Conservation (phyloP, 1,140 invertebrate species). For the Caenorhabditis tropicalis region DNA sequence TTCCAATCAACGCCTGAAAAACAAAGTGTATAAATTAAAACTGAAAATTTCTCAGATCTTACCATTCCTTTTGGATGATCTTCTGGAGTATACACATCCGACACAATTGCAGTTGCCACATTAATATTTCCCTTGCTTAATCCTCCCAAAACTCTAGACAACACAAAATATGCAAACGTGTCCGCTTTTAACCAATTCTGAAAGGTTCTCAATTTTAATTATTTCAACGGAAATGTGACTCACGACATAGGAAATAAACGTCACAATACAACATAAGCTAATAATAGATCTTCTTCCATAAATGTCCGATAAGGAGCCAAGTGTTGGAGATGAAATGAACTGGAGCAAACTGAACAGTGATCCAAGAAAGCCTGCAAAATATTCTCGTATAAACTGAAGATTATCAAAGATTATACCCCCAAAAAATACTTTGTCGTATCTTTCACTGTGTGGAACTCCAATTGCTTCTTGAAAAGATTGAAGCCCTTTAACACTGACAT, state of each 20-base stretch:
- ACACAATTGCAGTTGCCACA: conserved; percentile 90
- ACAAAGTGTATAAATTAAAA: background rate
- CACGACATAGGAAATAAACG: conserved; percentile 67
- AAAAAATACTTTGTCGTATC: conserved; percentile 69
- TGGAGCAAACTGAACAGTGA: conserved; percentile 96
- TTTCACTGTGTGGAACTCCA: conserved; percentile 58
- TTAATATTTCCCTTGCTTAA: conserved; percentile 95
- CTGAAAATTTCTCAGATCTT: conserved; percentile 65
- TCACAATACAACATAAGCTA: conserved; percentile 82
- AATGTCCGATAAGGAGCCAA: conserved; percentile 92
- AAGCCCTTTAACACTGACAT: conserved; percentile 55
- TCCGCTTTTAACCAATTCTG: conserved; percentile 85
- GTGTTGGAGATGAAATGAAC: conserved; percentile 90
- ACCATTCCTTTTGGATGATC: conserved; percentile 92
- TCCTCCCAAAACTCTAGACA: conserved; percentile 90
- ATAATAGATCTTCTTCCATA: conserved; percentile 89
- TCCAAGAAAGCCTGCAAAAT: conserved; percentile 81
- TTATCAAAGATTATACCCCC: conserved; percentile 56
- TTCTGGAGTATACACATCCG: conserved; percentile 85
- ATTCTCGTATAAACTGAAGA: background rate
- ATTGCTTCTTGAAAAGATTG: conserved; percentile 63
- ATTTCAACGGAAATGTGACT: conserved; percentile 79
- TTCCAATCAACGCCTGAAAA: conserved; percentile 86
- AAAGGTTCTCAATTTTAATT: conserved; percentile 71
- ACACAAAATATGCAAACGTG: conserved; percentile 88